phyloP scores from a whole-genome alignment of 2,888 invertebrate species.

The Steromphala cineraria region DNA sequence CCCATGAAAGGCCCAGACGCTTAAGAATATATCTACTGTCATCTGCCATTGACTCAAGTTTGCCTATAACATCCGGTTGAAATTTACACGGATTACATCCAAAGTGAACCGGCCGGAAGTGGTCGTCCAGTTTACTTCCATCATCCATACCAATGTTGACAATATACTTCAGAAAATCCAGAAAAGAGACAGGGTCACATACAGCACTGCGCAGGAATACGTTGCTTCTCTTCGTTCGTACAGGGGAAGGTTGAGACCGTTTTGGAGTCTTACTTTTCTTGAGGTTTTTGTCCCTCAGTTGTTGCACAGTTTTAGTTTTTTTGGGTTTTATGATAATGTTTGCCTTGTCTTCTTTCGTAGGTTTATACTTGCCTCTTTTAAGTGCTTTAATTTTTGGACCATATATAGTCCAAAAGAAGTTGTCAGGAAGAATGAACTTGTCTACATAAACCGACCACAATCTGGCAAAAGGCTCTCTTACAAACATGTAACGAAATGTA shows the following conservation, averaged over 20 bases:
- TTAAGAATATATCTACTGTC: constrained; percentile 33
- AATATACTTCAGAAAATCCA: constrained; percentile 41
- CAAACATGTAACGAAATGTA: constrained; percentile 44
- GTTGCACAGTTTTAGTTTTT: too few relatives aligned
- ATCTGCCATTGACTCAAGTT: constrained; percentile 39
- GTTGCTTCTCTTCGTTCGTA: too few relatives aligned
- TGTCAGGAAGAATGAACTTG: constrained; percentile 45
- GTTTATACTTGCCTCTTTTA: too few relatives aligned
- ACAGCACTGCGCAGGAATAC: not conserved
- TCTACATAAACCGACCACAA: constrained; percentile 51
- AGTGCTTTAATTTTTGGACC: constrained; percentile 22
- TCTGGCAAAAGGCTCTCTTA: constrained; percentile 43
- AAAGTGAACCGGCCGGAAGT: constrained; percentile 36
- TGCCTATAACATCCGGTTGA: constrained; percentile 40
- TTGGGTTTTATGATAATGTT: too few relatives aligned
- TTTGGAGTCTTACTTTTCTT: too few relatives aligned
- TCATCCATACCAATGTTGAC: not conserved
- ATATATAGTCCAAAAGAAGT: constrained; percentile 37
- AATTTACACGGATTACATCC: constrained; percentile 45
- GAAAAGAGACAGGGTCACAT: constrained; percentile 33
- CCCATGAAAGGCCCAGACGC: constrained; percentile 24
- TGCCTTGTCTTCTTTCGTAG: too few relatives aligned
- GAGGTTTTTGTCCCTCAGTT: too few relatives aligned
- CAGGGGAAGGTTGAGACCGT: too few relatives aligned
- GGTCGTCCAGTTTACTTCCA: constrained; percentile 33